Base-by-base conservation (phyloP, 2,888 invertebrate species). In the Rhagophthalmus giganteus region DNA sequence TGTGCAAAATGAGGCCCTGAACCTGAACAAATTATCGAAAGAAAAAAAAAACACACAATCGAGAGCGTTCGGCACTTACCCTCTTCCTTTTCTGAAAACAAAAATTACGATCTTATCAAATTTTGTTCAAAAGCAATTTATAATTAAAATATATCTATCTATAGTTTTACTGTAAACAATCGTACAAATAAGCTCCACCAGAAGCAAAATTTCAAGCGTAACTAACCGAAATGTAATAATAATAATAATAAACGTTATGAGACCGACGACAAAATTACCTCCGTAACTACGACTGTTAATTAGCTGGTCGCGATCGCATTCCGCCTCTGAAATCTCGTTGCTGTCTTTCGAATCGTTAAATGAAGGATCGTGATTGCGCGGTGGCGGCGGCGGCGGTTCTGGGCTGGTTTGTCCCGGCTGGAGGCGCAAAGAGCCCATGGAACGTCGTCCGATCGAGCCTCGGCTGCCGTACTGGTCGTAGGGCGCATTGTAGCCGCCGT, bases 281-380 rank as follows among this genome's bases (percentile, higher is more conserved):
- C 90, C 90, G 72, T 90, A 90, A 75, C 86, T 90, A 68, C 90
- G 85, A 52, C 84, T 86, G 77, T 89, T 85, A 67, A 83, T 81
- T 50, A 84, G 73, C 67, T 87, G 86, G 72, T 88, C 88, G 59
- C 87, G 88, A 79, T 93, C 93, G 75, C 93, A 93, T 76, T 93
- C 93, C 65, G 93, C 92, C 77, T 93, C 93, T 71, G 91, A 92
- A 76, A 92, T 90, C 78, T 93, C 93, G 78, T 92, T 93, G 76
- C 92, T 92, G 75, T 93, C 92, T 80, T 93, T 93, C 73, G 91
- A 91, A 76, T 93, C 93, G 77, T 94, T 93, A 78, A 92, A 92
- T 47, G 86, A 87, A 65, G 80, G 83, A 74, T 89, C 90, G 68
- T 90, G 89, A 76, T 91, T 91, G 71, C 85, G 86, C 70, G 85